Conservation (phyloP, 2,888 invertebrate species). For the Trissolcus brochymenae region DNA sequence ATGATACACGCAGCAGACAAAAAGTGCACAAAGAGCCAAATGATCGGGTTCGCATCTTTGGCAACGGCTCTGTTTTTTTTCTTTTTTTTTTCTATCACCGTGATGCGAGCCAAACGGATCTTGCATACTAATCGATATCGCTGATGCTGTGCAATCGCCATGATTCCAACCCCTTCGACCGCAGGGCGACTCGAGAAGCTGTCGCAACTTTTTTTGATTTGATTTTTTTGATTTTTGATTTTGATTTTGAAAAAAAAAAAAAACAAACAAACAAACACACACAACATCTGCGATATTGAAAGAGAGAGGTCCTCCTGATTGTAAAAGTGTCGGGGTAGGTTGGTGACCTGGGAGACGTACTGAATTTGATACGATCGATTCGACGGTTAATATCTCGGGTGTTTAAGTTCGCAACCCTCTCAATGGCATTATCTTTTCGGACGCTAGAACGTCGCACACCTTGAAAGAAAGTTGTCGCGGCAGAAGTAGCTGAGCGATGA, state of each 20-base stretch:
- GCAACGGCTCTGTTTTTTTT: conserved; percentile 6
- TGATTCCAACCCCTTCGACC: conserved; percentile 51
- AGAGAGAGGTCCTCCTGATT: too few relatives aligned
- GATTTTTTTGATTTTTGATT: too few relatives aligned
- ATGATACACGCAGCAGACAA: conserved; percentile 38
- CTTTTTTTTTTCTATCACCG: conserved; percentile 23
- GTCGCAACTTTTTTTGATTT: neutral
- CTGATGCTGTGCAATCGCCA: conserved; percentile 33
- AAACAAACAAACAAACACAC: too few relatives aligned
- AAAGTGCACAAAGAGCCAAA: conserved; percentile 35
- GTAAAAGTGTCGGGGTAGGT: too few relatives aligned
- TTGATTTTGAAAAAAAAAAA: too few relatives aligned
- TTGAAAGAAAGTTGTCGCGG: conserved; percentile 42
- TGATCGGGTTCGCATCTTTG: conserved; percentile 39
- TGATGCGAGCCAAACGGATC: neutral
- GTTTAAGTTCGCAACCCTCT: conserved; percentile 56
- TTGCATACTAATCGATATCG: conserved; percentile 39
- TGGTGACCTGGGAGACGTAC: neutral
- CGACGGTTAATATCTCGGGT: conserved; percentile 20
- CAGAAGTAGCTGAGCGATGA: conserved; percentile 45
- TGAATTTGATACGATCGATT: conserved; percentile 21
- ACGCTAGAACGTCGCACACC: neutral
- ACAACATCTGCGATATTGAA: too few relatives aligned
- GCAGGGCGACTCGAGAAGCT: conserved; percentile 38
- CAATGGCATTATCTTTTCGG: conserved; percentile 24